Evolutionary conservation across 2,797 vertebrate species (phyloP).

Genomic region (Trachurus trachurus): DNA sequence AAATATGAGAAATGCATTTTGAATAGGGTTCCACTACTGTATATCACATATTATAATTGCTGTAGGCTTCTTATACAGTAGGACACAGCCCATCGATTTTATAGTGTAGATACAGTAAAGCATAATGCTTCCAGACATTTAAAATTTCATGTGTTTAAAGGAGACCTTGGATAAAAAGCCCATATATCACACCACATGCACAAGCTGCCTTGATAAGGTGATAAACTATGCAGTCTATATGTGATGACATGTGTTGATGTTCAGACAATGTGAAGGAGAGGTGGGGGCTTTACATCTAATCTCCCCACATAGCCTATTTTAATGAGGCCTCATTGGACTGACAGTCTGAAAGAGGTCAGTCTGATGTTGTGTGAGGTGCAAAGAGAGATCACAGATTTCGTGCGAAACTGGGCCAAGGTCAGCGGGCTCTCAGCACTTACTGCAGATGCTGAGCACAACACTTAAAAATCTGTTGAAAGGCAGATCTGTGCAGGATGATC

Average conservation of each 20-base stretch:
- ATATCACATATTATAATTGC: not conserved
- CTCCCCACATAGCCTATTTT: constrained; percentile 68
- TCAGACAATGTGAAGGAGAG: constrained; percentile 35
- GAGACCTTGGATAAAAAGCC: not conserved
- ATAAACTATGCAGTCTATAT: constrained; percentile 3
- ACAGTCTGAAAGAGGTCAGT: constrained; percentile 70
- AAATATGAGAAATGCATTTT: not conserved
- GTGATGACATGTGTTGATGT: constrained; percentile 53
- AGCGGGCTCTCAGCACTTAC: constrained; percentile 39
- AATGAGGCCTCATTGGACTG: constrained; percentile 81
- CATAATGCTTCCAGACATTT: not conserved
- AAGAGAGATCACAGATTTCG: constrained; percentile 65
- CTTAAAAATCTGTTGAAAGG: constrained; percentile 44
- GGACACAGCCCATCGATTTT: not conserved
- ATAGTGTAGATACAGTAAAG: not conserved
- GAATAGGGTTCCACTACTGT: not conserved
- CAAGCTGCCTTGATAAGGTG: not conserved
- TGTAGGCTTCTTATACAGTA: not conserved
- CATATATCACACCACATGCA: not conserved
- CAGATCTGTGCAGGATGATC: constrained; percentile 25
- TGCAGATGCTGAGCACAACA: constrained; percentile 51
- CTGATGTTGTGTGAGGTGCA: constrained; percentile 56
- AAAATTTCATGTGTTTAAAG: not conserved
- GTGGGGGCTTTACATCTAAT: constrained; percentile 51
- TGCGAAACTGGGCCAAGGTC: constrained; percentile 74